These are phyloP conservation scores for Leucozona laternaria DNA, from an alignment of 2,888 invertebrate species.

Conservation along the genomic window DNA sequence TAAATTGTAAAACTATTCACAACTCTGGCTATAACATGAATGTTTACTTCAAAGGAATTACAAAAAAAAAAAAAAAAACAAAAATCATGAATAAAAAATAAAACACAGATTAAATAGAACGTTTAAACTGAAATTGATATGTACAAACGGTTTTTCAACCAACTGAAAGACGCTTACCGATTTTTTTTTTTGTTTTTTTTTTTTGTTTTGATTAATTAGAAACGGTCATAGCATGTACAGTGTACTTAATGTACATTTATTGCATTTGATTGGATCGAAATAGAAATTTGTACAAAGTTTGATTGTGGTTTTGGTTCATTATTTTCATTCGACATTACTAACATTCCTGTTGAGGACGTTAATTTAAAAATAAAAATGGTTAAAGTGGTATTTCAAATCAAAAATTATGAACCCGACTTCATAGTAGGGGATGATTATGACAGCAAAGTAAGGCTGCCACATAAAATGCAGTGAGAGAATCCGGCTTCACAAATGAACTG, in stretches of 20 bases:
- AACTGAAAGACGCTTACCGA: background rate
- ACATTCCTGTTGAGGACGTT: too few species aligned
- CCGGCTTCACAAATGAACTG: too few species aligned
- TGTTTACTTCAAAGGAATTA: conserved; percentile 29
- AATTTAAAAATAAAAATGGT: too few species aligned
- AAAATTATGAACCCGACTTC: too few species aligned
- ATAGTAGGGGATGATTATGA: too few species aligned
- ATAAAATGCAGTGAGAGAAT: too few species aligned
- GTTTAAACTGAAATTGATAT: conserved; percentile 29
- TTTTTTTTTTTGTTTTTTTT: too few species aligned
- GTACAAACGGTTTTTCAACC: background rate
- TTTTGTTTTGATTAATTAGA: background rate
- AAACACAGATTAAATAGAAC: conserved; percentile 24
- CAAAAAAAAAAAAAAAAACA: background rate
- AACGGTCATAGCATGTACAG: background rate
- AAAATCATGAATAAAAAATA: conserved; percentile 2
- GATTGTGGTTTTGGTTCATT: background rate
- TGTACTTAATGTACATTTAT: background rate
- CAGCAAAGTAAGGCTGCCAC: too few species aligned
- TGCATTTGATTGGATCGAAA: background rate
- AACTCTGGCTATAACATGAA: conserved; percentile 5
- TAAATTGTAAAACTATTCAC: conserved; percentile 63
- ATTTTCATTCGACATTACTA: background rate
- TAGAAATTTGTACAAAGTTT: background rate
- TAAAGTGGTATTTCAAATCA: too few species aligned